A percentile compares a stretch with the other conserved stretches of the same genome.
These are phyloP conservation scores for Cantharis flavilabris DNA, from an alignment of 2,888 invertebrate genomes.

Conservation along the genomic window DNA sequence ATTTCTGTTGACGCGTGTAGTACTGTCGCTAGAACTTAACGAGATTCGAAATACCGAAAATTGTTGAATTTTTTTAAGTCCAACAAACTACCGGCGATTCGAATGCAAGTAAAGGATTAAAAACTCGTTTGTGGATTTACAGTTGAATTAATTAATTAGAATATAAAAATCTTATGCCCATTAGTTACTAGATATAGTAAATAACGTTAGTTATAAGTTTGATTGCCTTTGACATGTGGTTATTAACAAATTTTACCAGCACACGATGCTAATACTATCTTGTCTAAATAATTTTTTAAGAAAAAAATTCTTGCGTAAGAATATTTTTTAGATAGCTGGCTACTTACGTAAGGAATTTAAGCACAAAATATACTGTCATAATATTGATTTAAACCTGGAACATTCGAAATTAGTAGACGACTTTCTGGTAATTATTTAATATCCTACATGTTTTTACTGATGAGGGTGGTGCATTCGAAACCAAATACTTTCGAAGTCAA, in stretches of 20 bases:
- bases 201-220: slow-evolving; percentile 1
- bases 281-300: background rate
- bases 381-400: background rate
- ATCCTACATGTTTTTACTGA: too few species aligned
- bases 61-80: background rate
- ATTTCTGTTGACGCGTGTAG: background rate
- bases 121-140: slow-evolving; percentile 1
- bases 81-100: background rate
- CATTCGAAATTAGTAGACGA: background rate
- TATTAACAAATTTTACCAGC: background rate
- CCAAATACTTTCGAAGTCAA: too few species aligned
- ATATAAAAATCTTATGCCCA: background rate
- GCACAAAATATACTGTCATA: background rate
- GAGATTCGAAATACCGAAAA: background rate
- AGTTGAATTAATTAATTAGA: slow-evolving; percentile 4
- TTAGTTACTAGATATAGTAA: background rate
- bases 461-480: too few species aligned
- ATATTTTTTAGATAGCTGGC: background rate
- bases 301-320: background rate
- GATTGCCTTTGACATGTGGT: slow-evolving; percentile 1
- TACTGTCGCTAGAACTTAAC: background rate
- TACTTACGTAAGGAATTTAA: background rate
- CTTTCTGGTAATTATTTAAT: too few species aligned
- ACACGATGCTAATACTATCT: background rate
- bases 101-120: background rate